A percentile compares a stretch with the other conserved stretches of the same genome.
phyloP scores from a whole-genome alignment of 2,797 vertebrate species.

The Pristis pectinata region DNA sequence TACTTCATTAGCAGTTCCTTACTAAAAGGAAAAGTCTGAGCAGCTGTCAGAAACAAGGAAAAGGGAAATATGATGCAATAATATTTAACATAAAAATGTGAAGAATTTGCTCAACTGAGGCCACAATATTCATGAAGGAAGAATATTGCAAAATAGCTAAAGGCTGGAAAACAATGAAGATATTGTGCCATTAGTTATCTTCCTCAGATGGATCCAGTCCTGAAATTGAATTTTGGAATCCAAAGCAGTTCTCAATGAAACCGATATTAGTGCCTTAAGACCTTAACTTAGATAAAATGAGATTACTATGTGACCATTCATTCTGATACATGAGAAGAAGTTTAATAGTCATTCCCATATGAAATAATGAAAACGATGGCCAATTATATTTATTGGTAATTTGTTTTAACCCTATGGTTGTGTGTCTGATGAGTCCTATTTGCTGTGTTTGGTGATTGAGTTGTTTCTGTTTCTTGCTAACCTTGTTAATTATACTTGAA shows the following conservation, averaged over 20 bases:
- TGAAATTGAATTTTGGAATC: background rate
- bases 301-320: background rate
- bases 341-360: background rate
- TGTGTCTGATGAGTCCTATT: too few relatives aligned
- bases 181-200: background rate
- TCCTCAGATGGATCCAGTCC: background rate
- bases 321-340: background rate
- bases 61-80: background rate
- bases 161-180: background rate
- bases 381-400: background rate
- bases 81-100: background rate
- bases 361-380: background rate
- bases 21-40: background rate
- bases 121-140: background rate
- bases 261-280: background rate
- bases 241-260: background rate
- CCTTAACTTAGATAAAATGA: background rate
- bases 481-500: too few relatives aligned
- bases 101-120: background rate
- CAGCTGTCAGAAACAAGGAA: background rate
- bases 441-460: too few relatives aligned
- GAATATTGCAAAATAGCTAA: background rate
- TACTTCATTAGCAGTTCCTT: too few relatives aligned
- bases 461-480: too few relatives aligned
- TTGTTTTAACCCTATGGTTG: background rate